Base-by-base conservation (phyloP, 2,113 vertebrate species). In the Nicator chloris region DNA sequence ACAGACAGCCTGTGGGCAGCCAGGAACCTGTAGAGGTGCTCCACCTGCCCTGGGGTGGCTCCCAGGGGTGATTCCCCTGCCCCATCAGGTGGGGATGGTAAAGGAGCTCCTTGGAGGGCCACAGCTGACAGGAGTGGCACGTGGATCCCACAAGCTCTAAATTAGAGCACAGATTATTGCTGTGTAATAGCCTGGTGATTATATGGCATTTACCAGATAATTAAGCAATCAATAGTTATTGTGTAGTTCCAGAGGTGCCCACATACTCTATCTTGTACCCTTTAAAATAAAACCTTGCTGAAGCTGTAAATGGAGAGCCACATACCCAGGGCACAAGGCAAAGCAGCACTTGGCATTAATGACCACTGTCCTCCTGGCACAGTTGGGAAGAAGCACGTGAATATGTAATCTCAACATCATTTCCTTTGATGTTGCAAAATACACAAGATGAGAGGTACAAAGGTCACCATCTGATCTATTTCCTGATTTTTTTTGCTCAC, bases 171-270 rank as follows among this genome's bases (percentile, higher is more conserved):
- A 39, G 71, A 66, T 81, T 70, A 80, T 16, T n/a, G 80, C 92
- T 44, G 80, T 0, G 0, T 78, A 96, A 94, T 49, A 68, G 86
- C 86, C 49, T 13, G 60, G 80, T 6, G 47, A 96, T 97, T 96
- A 95, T 47, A 73, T 28, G 60, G 92, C 76, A 78, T 96, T 95
- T 95, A 92, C 64, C 91, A 94, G 86, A 93, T 96, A 97, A 95
- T 96, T 97, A 96, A 88, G 61, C 94, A 94, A 95, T 96, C 96
- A 73, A 96, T 93, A 94, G 95, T 92, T 92, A 91, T 39, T 92
- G 94, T 91, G 91, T 83, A 81, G 82, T 75, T 95, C 75, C 15
- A 28, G 76, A 95, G 91, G 78, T 28, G 72, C 51, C 82, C 88
- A 63, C 44, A 66, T 24, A 49, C 56, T 31, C 64, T 40, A 70